Percentiles rank a stretch among this genome's conserved stretches.
These are phyloP conservation scores for Acanthurus tractus DNA, from an alignment of 2,797 vertebrate species.

Conservation along the genomic window DNA sequence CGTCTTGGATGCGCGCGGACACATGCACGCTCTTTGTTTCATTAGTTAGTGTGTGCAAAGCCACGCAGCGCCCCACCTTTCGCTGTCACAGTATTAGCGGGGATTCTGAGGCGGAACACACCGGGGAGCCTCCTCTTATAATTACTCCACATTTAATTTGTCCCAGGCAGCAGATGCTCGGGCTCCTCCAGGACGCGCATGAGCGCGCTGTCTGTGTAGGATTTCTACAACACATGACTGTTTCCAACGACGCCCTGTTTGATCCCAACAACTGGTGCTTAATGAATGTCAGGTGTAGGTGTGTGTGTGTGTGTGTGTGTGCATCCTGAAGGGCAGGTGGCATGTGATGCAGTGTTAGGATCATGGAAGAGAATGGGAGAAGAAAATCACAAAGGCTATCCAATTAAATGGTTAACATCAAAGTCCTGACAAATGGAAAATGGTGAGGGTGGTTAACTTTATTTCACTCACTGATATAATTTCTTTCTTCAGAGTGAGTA, in stretches of 20 bases:
- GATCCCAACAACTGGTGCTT: slow-evolving; percentile 35
- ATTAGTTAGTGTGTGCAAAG: slow-evolving; percentile 52
- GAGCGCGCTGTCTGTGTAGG: slow-evolving; percentile 25
- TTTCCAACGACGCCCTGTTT: slow-evolving; percentile 26
- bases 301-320: too few species aligned
- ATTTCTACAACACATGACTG: slow-evolving; percentile 22
- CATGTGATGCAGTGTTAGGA: neutral
- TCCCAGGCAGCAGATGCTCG: slow-evolving; percentile 68
- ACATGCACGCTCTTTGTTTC: slow-evolving; percentile 36
- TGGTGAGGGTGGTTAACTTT: slow-evolving; percentile 5
- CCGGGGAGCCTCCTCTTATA: slow-evolving; percentile 63
- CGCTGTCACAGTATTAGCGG: slow-evolving; percentile 37
- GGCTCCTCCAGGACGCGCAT: slow-evolving; percentile 40
- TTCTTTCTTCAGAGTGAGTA: neutral
- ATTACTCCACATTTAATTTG: slow-evolving; percentile 76
- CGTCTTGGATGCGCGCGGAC: neutral
- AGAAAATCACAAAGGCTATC: too few species aligned
- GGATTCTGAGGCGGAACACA: slow-evolving; percentile 48
- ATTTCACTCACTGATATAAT: neutral
- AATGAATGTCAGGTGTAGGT: slow-evolving; percentile 24
- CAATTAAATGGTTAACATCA: neutral
- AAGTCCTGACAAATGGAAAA: neutral
- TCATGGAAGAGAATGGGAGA: neutral
- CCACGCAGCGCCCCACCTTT: slow-evolving; percentile 66
- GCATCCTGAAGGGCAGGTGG: slow-evolving; percentile 18